Base-by-base conservation (phyloP, 2,888 invertebrate genomes). In the Onthophagus sagittarius region DNA sequence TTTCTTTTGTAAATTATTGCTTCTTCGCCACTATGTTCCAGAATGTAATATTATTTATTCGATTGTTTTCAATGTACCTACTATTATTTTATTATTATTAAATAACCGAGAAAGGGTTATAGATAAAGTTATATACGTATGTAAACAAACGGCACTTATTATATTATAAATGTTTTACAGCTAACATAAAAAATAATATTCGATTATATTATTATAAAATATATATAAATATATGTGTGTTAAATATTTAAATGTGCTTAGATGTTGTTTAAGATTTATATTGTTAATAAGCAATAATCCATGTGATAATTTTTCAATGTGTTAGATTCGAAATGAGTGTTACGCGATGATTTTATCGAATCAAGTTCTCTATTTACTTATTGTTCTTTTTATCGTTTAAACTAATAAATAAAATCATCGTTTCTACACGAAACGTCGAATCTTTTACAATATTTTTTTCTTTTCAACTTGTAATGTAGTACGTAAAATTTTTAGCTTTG, bases 251-350 rank as follows among this genome's bases (percentile, higher is more conserved):
- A 31, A 67, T 32, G 67, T 67, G 67, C 32, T 31, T 67, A 67
- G 67, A 23, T 67, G 67, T 67, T 67, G 32, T 67, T 67, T 67
- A 67, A 67, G 67, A 23, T 31, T 62, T 76, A 77, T 76, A 76
- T 77, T 75, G 74, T 78, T 78, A 76, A 76, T 78, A 77, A 78
- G 79, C 79, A 79, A 79, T 79, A 79, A 78, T 75, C 77, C 76
- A 78, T 79, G 79, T 79, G 79, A 79, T 79, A 79, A 75, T 71
- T 75, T 72, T 13, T 64, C 15, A 64, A 64, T 23, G 64, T 64
- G 64, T 14, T n/a, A 53, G 39, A 53, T 53, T 53, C 7, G 39
- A 53, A 53, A 53, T 7, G 39, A 9, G 39, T 53, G 23, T 23
- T 23, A 1, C 11, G 39, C 7, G 39, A 53, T 53, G 39, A 11